Evolutionary conservation across 2,113 vertebrate species (phyloP), one percentile per base, ranked within the genome.

Genomic region (Podarcis cretensis): DNA sequence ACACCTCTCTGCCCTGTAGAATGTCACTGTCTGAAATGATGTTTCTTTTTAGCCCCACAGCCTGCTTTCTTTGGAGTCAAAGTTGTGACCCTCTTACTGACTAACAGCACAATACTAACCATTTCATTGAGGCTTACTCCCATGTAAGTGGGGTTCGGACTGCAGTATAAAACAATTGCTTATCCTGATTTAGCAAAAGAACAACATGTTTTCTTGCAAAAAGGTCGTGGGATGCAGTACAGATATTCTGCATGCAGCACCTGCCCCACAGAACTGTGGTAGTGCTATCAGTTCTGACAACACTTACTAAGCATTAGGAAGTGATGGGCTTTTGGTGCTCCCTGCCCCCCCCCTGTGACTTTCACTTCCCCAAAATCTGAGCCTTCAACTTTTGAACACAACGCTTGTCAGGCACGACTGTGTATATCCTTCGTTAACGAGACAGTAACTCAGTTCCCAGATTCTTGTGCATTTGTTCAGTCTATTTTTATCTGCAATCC

Each of bases 401-500:
- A 43, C 48, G 92, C 90, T 7, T 27, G 2, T 79, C 90, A 83
- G 54, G 21, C 73, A 73, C 85, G 92, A 85, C 85, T 93, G 2
- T 92, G 69, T 92, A 54, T 73, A 35, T n/a, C 83, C 84, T 90
- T 91, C 83, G 25, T 16, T 92, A 93, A 91, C 85, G 88, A 90
- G 81, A 40, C 71, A 88, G 94, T 94, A 94, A 93, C 83, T 89
- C 87, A 81, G 73, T 91, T 92, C 92, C 90, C 95, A 94, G 92
- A 95, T 93, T 86, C 65, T 89, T 95, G 94, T 95, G 90, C 91
- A 95, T 95, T 97, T 95, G 43, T 94, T 95, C 92, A 93, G 88
- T 93, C 95, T 97, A 96, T 97, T 97, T 97, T 97, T 97, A 94
- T 91, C 94, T 90, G 93, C 94, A 96, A 95, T 94, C 93, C 91